These are phyloP conservation scores for Coregonus suidteri DNA, from an alignment of 2,797 vertebrate species.

Conservation along the genomic window DNA sequence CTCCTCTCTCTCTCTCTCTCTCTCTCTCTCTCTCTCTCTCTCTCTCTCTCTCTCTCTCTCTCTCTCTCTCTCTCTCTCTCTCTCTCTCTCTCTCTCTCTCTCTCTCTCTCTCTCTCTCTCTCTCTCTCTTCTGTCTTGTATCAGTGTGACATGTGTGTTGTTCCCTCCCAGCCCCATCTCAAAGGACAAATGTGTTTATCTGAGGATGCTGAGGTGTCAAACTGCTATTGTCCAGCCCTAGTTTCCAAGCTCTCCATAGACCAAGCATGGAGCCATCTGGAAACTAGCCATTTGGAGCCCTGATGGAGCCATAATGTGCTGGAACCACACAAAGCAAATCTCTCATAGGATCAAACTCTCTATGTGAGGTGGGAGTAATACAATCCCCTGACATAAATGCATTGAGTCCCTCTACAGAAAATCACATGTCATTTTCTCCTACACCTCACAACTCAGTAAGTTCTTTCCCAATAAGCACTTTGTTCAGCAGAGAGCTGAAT, in stretches of 20 bases:
- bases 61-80: background rate
- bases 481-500: conserved; percentile 35
- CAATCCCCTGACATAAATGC: background rate
- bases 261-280: background rate
- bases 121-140: background rate
- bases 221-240: no score
- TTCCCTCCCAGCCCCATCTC: background rate
- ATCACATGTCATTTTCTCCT: background rate
- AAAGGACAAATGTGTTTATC: background rate
- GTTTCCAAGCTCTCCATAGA: no score
- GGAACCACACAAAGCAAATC: background rate
- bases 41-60: background rate
- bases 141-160: background rate
- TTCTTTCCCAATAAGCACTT: conserved; percentile 24
- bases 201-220: background rate
- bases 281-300: background rate
- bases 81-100: background rate
- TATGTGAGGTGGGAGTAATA: background rate
- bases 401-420: background rate
- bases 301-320: background rate
- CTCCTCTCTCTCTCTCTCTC: no score
- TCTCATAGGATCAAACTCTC: background rate
- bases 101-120: background rate
- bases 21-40: background rate
- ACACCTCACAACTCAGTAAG: background rate